Evolutionary conservation across 2,113 vertebrate species (phyloP), one percentile per base, ranked within the genome.

Genomic region (human): DNA sequence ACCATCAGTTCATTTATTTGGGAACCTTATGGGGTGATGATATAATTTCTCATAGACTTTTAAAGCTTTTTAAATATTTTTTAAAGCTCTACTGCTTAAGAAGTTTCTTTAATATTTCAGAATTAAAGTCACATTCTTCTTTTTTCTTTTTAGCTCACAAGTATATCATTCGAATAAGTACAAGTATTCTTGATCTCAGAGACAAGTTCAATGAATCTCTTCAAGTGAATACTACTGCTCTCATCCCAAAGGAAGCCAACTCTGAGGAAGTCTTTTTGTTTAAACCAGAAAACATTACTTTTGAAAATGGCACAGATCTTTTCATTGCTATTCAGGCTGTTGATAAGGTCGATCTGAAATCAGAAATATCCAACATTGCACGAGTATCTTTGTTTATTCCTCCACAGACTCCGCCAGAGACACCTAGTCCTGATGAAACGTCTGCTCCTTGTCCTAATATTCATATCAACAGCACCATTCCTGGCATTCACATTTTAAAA

Each of bases 151-250:
- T 89, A 99, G 99, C 98, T 79, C 27, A 96, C 59, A 94, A 89
- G 27, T 99, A 99, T 70, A 98, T 99, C 86, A 98, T 99, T 95
- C 97, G 98, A 97, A 98, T 97, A 96, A 98, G 98, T 88, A 59
- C 82, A 81, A 98, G 72, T 82, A 94, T 98, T 57, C 85, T 96
- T 68, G 92, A 97, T 30, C 98, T 99, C 89, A 98, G 95, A 93
- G 38, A 97, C 30, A 95, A 97, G n/a, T 99, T 99, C 93, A 93
- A 91, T 32, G 79, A 2, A 4, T 96, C 97, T n/a, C 25, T 92
- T 87, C 89, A 98, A n/a, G 94, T 99, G 92, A 97, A 98, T 52
- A 98, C 97, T 14, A 96, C 90, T 35, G 4, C 73, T 70, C 90
- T 99, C 38, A 94, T 84, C 43, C 98, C 98, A 3, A 90, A 97